Percentiles rank a stretch among this genome's conserved stretches.
Evolutionary conservation across 2,113 vertebrate genomes (phyloP).

Genomic region (Bucco capensis): DNA sequence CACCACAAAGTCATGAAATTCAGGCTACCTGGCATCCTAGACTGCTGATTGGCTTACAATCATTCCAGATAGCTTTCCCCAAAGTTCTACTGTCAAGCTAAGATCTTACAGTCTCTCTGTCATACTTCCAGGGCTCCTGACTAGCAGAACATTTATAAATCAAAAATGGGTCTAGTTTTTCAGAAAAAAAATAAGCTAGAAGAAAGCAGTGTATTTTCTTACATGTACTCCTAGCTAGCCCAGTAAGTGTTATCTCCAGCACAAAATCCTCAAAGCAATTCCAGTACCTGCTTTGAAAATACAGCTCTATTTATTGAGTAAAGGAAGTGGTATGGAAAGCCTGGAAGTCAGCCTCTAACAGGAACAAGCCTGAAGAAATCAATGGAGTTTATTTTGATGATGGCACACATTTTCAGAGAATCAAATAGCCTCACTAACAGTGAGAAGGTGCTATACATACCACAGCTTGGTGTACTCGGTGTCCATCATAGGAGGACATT

Average conservation of each 20-base stretch:
- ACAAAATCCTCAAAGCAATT: background rate
- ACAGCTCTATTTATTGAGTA: background rate
- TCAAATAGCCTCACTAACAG: background rate
- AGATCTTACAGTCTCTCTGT: background rate
- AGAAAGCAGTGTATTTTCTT: background rate
- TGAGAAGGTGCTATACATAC: constrained; percentile 64
- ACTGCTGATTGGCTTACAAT: background rate
- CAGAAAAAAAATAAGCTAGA: background rate
- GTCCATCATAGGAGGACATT: constrained; percentile 98
- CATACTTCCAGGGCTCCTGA: background rate
- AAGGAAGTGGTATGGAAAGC: background rate
- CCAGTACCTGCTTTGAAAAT: background rate
- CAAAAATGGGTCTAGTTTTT: background rate
- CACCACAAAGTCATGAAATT: background rate
- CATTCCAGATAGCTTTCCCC: background rate
- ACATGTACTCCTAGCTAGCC: background rate
- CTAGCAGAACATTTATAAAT: background rate
- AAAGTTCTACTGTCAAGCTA: background rate
- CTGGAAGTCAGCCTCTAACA: background rate
- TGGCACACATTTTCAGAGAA: background rate
- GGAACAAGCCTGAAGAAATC: background rate
- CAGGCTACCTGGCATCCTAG: background rate
- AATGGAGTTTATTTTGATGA: background rate
- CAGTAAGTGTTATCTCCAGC: background rate
- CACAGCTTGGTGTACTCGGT: constrained; percentile 97